Evolutionary conservation across 2,113 vertebrate species (phyloP).

Genomic region (Nesoenas mayeri): DNA sequence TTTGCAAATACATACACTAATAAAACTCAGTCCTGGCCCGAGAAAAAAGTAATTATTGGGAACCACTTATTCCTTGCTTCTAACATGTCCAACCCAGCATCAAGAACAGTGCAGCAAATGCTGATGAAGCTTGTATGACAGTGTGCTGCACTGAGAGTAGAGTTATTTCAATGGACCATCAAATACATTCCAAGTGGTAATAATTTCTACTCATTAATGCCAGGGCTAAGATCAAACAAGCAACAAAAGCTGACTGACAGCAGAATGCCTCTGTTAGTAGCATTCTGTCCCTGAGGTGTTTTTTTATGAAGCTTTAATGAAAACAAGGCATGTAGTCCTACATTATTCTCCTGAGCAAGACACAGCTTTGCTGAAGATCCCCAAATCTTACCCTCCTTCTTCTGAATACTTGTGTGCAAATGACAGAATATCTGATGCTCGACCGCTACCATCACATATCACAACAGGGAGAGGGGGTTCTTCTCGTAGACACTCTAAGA

Average conservation of each 20-base stretch:
- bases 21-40: not conserved
- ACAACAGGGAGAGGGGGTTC: constrained; percentile 96
- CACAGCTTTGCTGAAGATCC: not conserved
- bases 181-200: not conserved
- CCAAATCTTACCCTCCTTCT: constrained; percentile 86
- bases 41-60: not conserved
- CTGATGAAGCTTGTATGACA: not conserved
- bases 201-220: not conserved
- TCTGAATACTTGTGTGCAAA: constrained; percentile 97
- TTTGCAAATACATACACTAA: not conserved
- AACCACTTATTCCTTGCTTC: not conserved
- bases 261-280: not conserved
- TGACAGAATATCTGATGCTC: constrained; percentile 93
- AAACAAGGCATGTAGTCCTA: not conserved
- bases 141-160: not conserved
- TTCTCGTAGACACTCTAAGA: constrained; percentile 91
- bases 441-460: constrained; percentile 93
- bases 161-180: not conserved
- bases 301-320: not conserved
- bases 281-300: not conserved
- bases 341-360: not conserved
- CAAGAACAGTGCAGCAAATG: not conserved
- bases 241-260: not conserved
- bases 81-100: not conserved
- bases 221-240: not conserved